Evolutionary conservation across 2,888 invertebrate genomes (phyloP).

Genomic region (Venusia cambrica): DNA sequence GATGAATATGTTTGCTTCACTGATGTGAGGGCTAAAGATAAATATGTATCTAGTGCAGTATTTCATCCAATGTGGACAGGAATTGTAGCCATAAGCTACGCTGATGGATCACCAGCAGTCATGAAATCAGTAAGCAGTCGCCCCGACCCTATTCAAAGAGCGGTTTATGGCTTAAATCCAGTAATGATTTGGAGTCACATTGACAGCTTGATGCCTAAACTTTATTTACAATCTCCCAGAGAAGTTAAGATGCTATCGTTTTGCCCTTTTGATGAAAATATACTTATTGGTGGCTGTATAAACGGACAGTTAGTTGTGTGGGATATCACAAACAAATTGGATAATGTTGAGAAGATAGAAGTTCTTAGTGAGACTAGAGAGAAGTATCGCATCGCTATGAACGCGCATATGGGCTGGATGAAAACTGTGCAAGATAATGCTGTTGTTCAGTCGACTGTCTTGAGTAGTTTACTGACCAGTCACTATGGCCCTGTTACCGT

Average conservation of each 20-base stretch:
- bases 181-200: slow-evolving; percentile 88
- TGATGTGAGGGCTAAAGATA: slow-evolving; percentile 84
- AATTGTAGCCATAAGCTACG: slow-evolving; percentile 84
- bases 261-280: slow-evolving; percentile 85
- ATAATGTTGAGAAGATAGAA: slow-evolving; percentile 82
- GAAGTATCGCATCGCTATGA: slow-evolving; percentile 82
- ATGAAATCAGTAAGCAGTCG: slow-evolving; percentile 61
- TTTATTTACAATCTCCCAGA: slow-evolving; percentile 84
- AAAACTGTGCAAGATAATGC: slow-evolving; percentile 81
- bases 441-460: slow-evolving; percentile 80
- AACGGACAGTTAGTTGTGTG: slow-evolving; percentile 88
- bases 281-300: slow-evolving; percentile 85
- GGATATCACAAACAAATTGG: slow-evolving; percentile 84
- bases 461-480: slow-evolving; percentile 82
- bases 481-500: slow-evolving; percentile 83
- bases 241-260: slow-evolving; percentile 84
- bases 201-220: slow-evolving; percentile 85
- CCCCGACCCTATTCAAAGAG: slow-evolving; percentile 73
- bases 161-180: slow-evolving; percentile 83
- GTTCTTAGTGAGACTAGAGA: slow-evolving; percentile 83
- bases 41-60: slow-evolving; percentile 82
- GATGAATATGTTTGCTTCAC: slow-evolving; percentile 84
- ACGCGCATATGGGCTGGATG: slow-evolving; percentile 85
- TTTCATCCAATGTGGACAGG: slow-evolving; percentile 89
- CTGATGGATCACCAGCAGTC: slow-evolving; percentile 76